phyloP scores from a whole-genome alignment of 2,113 vertebrate genomes.

The Oenanthe melanoleuca region DNA sequence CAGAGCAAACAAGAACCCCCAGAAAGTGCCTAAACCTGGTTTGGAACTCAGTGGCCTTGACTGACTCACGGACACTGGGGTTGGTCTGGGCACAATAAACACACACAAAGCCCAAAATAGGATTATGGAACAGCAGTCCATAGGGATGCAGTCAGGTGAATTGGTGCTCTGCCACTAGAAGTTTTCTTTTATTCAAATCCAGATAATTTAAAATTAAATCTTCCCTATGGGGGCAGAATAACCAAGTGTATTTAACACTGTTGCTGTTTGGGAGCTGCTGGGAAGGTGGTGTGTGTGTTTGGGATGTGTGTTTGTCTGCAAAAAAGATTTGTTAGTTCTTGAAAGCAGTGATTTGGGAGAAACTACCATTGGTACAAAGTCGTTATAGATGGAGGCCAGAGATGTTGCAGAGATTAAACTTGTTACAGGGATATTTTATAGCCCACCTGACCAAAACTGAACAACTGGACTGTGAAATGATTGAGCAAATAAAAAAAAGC shows the following conservation, averaged over 20 bases:
- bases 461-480: slow-evolving; percentile 70
- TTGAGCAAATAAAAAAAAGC: slow-evolving; percentile 70
- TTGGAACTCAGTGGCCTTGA: background rate
- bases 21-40: background rate
- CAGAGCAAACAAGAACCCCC: background rate
- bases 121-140: background rate
- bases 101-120: background rate
- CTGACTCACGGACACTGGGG: background rate
- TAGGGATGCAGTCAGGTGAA: background rate
- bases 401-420: slow-evolving; percentile 52
- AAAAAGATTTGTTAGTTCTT: slow-evolving; percentile 33
- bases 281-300: background rate
- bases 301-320: background rate
- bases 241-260: background rate
- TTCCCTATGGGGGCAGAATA: background rate
- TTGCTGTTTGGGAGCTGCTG: background rate
- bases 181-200: background rate
- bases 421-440: slow-evolving; percentile 60
- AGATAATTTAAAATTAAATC: background rate
- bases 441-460: slow-evolving; percentile 46
- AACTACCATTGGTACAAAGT: background rate
- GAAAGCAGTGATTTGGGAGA: background rate
- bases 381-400: slow-evolving; percentile 6
- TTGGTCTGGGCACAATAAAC: background rate
- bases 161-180: background rate